Base-by-base conservation (phyloP, 1,140 invertebrate species). In the Bombus vancouverensis region DNA sequence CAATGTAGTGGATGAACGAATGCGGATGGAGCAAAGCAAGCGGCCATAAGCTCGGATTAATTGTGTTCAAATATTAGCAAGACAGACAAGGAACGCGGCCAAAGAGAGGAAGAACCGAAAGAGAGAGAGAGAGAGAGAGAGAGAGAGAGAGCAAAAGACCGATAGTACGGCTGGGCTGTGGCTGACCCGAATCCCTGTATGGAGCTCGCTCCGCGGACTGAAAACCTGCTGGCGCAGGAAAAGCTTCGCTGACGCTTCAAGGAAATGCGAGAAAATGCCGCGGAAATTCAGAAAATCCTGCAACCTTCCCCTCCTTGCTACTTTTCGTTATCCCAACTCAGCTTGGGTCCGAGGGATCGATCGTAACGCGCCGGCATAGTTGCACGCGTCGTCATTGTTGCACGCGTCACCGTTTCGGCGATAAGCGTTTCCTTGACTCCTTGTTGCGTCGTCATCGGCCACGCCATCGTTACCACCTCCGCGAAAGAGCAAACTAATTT, bases 211-310 rank as follows among this genome's bases (percentile, higher is more conserved):
- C 73, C 84, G 88, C 85, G 86, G 90, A 86, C 91, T 92, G 92
- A 94, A 95, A 94, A 94, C 91, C 93, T 94, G 94, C 93, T 94
- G 92, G 93, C 93, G 87, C 79, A 93, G 92, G 91, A 91, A 93
- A 94, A 94, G 93, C 91, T 93, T 89, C 87, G 91, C 90, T 91
- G 86, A 90, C 92, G 90, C 92, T 92, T 87, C 91, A 92, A 92
- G 90, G 93, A 94, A 93, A 93, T 90, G 88, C 88, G 89, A 92
- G 88, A 92, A 88, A 90, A 93, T 92, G 90, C 91, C 80, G 89
- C 87, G 88, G 89, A 94, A 94, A 93, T 93, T 94, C 92, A 83
- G 83, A 88, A 90, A 90, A 90, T 83, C 71, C 71, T 75, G 79
- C 81, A 81, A 80, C 71, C 85, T 62, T 39, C 80, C 18, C 65